Base-by-base conservation (phyloP, 2,888 invertebrate species). In the Norana najaformis region DNA sequence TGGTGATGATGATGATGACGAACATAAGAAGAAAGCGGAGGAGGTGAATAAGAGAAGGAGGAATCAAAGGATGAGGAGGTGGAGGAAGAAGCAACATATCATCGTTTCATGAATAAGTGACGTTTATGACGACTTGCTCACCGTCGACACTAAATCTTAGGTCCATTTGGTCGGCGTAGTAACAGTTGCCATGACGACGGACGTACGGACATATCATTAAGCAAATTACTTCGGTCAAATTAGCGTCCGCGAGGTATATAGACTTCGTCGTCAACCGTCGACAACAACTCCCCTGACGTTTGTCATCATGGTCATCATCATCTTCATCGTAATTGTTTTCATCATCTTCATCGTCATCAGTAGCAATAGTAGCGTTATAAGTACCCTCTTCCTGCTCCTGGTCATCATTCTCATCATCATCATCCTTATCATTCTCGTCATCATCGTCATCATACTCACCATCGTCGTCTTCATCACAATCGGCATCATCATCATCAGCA, bases 401-500 rank as follows among this genome's bases (percentile, higher is more conserved):
- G 11, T 88, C 88, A n/a, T 47, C 41, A 5, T 88, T 11, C n/a
- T 37, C 37, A 14, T 39, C 18, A 23, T 37, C n/a, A 37, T n/a
- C 35, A 23, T 88, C 88, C n/a, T 36, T 88, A 16, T 37, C 88
- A 13, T 36, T 88, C n/a, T 88, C 88, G 14, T 53, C 90, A 47
- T 88, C 88, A 47, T 90, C 90, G n/a, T 90, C 88, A 88, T 88
- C 90, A 38, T 53, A n/a, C 41, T 88, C 90, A 35, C 36, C 90
- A 88, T 88, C 69, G 23, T 37, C 88, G 13, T 23, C 37, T 34
- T 39, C 39, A 37, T 34, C 34, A 85, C n/a, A 16, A 85, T 85
- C 88, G 30, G 14, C 88, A 85, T 36, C 36, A 85, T 37, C 30
- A 23, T 39, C 88, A n/a, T 83, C 34, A n/a, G 3, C 83, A 23